These are phyloP conservation scores for Ctenopoma multispine DNA, from an alignment of 2,797 vertebrate species.

Conservation along the genomic window DNA sequence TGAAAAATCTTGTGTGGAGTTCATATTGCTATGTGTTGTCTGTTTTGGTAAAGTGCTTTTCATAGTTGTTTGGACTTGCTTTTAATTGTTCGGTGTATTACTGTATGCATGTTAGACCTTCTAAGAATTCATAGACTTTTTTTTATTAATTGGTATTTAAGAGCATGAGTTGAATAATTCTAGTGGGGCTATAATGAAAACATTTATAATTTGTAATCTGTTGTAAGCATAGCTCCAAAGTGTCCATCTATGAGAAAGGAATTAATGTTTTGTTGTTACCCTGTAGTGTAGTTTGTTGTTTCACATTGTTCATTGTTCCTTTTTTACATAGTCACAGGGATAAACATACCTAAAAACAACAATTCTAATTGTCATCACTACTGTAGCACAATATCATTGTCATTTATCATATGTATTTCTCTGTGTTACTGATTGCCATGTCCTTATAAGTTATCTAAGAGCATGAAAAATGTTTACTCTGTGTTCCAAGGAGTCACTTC, in stretches of 20 bases:
- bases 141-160: constrained; percentile 5
- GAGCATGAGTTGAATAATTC: neutral
- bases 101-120: neutral
- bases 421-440: no score
- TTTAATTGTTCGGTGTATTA: neutral
- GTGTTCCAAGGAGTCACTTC: constrained; percentile 50
- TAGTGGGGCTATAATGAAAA: neutral
- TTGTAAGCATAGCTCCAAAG: constrained; percentile 6
- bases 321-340: neutral
- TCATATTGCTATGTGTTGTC: neutral
- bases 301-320: constrained; percentile 10
- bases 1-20: neutral
- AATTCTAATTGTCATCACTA: neutral
- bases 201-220: constrained; percentile 7
- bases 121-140: neutral
- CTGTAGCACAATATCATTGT: no score
- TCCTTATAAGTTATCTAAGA: constrained; percentile 10
- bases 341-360: neutral
- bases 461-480: constrained; percentile 28
- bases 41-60: neutral
- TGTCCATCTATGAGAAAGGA: constrained; percentile 6
- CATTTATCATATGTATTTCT: no score
- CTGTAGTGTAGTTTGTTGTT: neutral
- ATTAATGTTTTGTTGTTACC: constrained; percentile 8
- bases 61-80: neutral